These are phyloP conservation scores for Dynastes grantii DNA, from an alignment of 2,888 invertebrate species.

Conservation along the genomic window DNA sequence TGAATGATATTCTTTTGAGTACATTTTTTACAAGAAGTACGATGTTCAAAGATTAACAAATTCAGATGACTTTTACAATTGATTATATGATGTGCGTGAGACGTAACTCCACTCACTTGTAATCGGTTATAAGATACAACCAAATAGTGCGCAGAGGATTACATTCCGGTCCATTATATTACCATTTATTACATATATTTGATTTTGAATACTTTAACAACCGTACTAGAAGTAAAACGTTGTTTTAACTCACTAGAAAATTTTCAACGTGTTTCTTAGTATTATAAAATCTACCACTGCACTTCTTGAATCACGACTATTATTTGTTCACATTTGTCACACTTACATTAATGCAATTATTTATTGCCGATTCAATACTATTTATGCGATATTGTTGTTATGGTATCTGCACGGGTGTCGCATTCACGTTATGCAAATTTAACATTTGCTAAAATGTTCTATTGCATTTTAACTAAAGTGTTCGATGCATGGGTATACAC, in stretches of 20 bases:
- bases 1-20: constrained; percentile 22
- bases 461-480: constrained; percentile 14
- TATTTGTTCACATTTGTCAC: constrained; percentile 43
- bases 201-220: too few relatives aligned
- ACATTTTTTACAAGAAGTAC: constrained; percentile 13
- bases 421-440: constrained; percentile 38
- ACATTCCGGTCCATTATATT: neutral
- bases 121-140: neutral
- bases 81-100: constrained; percentile 16
- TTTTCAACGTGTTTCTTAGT: neutral
- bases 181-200: too few relatives aligned
- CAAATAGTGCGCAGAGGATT: neutral
- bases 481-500: neutral
- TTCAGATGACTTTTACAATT: constrained; percentile 17
- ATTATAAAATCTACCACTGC: constrained; percentile 11
- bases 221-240: neutral
- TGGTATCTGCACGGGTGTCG: constrained; percentile 21
- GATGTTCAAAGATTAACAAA: constrained; percentile 27
- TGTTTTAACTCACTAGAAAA: neutral
- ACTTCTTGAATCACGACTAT: constrained; percentile 27
- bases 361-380: constrained; percentile 14
- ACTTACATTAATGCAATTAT: constrained; percentile 32
- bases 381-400: constrained; percentile 21
- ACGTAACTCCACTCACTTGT: neutral
- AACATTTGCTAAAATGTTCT: constrained; percentile 36